Percentiles rank a stretch among this genome's conserved stretches.
These are phyloP conservation scores for Rachycentron canadum DNA, from an alignment of 2,797 vertebrate genomes.

Conservation along the genomic window DNA sequence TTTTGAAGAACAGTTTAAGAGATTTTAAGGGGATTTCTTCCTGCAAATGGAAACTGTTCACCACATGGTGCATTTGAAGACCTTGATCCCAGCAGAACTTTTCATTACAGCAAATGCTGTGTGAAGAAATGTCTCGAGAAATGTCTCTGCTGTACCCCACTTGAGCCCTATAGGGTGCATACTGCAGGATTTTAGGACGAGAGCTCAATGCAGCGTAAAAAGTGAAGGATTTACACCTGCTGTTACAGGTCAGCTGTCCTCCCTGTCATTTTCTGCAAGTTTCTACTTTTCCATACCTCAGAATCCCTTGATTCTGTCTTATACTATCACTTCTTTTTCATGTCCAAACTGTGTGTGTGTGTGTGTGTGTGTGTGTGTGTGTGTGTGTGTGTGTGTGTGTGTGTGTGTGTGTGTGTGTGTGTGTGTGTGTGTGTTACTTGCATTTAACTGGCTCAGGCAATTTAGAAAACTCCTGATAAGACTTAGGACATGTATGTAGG, in stretches of 20 bases:
- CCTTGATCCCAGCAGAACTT: conserved; percentile 61
- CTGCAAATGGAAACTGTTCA: conserved; percentile 47
- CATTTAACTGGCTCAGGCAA: conserved; percentile 22
- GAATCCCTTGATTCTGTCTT: conserved; percentile 15
- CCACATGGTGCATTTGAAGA: conserved; percentile 49
- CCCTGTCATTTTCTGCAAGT: conserved; percentile 13
- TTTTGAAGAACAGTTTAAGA: conserved; percentile 27
- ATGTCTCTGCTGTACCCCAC: conserved; percentile 27
- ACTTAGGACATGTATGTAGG: conserved; percentile 16
- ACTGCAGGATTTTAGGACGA: conserved; percentile 49
- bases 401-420: conserved; percentile 22
- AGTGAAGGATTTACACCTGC: conserved; percentile 51
- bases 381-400: conserved; percentile 7
- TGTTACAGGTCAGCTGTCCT: conserved; percentile 41
- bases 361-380: conserved; percentile 12
- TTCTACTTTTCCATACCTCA: conserved; percentile 11
- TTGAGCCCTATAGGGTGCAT: conserved; percentile 41
- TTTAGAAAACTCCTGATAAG: conserved; percentile 34
- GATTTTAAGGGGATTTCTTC: conserved; percentile 28
- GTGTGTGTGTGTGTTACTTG: conserved; percentile 1
- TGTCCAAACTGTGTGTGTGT: conserved; percentile 3
- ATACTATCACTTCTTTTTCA: conserved; percentile 10
- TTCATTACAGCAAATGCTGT: conserved; percentile 56
- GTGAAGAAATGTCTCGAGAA: conserved; percentile 55
- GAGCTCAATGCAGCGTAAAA: conserved; percentile 56